phyloP scores from a whole-genome alignment of 2,113 vertebrate species.

The Zosterops japonicus region DNA sequence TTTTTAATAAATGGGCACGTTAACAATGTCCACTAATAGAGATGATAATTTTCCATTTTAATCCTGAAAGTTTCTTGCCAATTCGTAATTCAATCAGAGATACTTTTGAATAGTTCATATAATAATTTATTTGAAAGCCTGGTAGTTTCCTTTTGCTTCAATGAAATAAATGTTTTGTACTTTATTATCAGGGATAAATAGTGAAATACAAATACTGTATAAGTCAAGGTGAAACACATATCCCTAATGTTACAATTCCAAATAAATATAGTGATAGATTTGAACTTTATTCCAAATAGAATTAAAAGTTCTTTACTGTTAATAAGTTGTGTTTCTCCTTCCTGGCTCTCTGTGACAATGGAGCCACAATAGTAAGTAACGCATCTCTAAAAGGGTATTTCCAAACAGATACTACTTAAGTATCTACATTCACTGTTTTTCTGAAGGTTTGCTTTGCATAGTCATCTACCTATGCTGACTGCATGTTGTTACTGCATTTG shows the following conservation, averaged over 20 bases:
- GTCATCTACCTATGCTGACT: neutral
- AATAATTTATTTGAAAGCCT: neutral
- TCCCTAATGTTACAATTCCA: neutral
- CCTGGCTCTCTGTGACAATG: neutral
- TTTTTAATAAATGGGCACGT: constrained; percentile 42
- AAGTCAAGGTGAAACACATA: neutral
- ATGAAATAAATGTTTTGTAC: neutral
- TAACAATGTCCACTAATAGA: constrained; percentile 50
- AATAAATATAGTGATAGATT: neutral
- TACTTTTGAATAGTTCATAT: neutral
- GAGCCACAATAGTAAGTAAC: neutral
- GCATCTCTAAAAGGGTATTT: neutral
- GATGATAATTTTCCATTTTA: constrained; percentile 55
- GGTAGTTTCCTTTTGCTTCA: neutral
- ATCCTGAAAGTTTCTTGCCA: constrained; percentile 27
- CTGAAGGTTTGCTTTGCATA: neutral
- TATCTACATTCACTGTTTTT: neutral
- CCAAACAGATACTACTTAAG: neutral
- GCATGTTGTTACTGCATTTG: neutral
- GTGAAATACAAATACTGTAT: neutral
- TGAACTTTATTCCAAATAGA: neutral
- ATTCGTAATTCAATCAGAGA: neutral
- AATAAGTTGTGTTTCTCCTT: neutral
- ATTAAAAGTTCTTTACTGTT: neutral
- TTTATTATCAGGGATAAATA: neutral